phyloP scores from a whole-genome alignment of 2,888 invertebrate genomes.

The Deilephila porcellus region DNA sequence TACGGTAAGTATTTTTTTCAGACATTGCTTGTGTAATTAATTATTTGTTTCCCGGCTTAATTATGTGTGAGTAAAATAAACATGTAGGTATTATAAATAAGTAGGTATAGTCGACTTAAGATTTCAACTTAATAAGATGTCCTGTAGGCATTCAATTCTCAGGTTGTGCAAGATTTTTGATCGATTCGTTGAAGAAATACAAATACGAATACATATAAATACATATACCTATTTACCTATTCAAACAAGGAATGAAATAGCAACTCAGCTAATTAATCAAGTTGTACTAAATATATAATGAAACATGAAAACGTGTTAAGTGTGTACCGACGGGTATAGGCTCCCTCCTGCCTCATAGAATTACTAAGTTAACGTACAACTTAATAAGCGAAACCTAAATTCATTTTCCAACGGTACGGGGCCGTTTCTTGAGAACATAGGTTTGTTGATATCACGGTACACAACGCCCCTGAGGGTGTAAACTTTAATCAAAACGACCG shows the following conservation, averaged over 20 bases:
- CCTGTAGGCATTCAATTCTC: no score
- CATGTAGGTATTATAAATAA: neutral
- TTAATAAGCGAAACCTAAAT: conserved; percentile 15
- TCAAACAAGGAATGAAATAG: neutral
- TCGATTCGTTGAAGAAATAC: no score
- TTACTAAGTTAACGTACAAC: conserved; percentile 17
- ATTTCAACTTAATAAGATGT: no score
- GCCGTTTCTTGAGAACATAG: neutral
- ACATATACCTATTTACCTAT: neutral
- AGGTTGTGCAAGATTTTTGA: no score
- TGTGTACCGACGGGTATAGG: neutral
- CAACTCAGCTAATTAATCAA: neutral
- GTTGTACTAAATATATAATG: neutral
- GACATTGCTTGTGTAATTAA: no score
- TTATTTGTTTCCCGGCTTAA: no score
- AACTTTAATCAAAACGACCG: neutral
- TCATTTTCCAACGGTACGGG: neutral
- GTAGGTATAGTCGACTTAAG: neutral
- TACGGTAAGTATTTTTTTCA: no score
- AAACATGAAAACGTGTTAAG: conserved; percentile 2
- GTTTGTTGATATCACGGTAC: no score
- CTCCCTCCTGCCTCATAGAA: neutral
- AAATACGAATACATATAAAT: no score
- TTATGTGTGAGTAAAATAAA: neutral
- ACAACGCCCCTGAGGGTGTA: neutral